Percentiles rank a stretch among this genome's conserved stretches.
Conservation (phyloP, 1,140 invertebrate species). For the Nebria ingens region DNA sequence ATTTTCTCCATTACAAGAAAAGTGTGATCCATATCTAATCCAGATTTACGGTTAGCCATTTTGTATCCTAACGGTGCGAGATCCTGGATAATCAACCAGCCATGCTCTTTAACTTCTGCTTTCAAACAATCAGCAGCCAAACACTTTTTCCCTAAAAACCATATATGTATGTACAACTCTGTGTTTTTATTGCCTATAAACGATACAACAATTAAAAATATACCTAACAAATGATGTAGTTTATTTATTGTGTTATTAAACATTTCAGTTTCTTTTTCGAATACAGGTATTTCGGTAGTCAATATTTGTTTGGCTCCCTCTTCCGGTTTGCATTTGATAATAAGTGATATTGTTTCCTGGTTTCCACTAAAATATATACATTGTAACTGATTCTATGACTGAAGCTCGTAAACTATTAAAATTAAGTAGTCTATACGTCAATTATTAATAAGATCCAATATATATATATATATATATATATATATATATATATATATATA, state of each 20-base stretch:
- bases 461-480: too few relatives aligned
- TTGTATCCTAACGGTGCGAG: slow-evolving; percentile 37
- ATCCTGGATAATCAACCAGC: slow-evolving; percentile 36
- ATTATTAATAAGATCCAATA: too few relatives aligned
- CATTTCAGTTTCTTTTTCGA: slow-evolving; percentile 2
- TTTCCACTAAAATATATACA: neutral
- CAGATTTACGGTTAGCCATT: slow-evolving; percentile 37
- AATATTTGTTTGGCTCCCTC: neutral
- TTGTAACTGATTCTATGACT: neutral
- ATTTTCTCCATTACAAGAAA: slow-evolving; percentile 37
- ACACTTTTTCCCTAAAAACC: neutral
- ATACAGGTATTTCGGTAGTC: neutral
- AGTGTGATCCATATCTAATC: slow-evolving; percentile 36
- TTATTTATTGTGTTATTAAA: neutral
- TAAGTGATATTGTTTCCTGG: neutral
- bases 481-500: too few relatives aligned
- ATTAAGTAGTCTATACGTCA: too few relatives aligned
- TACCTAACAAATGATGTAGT: neutral
- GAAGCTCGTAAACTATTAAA: too few relatives aligned
- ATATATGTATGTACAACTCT: too few relatives aligned
- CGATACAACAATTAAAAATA: neutral
- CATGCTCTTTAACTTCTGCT: neutral
- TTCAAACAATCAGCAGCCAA: neutral
- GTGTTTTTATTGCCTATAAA: neutral
- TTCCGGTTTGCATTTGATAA: neutral